phyloP scores from a whole-genome alignment of 2,888 invertebrate species.

The Lagria hirta region DNA sequence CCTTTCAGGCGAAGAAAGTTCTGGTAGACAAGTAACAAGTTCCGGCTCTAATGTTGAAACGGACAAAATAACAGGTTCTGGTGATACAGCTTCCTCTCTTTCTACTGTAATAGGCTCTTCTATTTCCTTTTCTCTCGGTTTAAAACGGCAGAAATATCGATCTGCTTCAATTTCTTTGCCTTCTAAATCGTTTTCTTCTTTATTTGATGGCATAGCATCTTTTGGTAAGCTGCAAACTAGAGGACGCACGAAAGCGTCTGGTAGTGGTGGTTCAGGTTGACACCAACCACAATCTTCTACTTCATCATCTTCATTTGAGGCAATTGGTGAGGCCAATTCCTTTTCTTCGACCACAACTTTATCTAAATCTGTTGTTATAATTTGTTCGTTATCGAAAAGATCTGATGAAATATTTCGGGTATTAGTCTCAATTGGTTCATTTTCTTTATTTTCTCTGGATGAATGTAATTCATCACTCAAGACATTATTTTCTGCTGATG shows the following conservation, averaged over 20 bases:
- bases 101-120: neutral
- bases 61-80: neutral
- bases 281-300: conserved; percentile 5
- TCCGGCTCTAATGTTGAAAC: neutral
- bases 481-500: conserved; percentile 23
- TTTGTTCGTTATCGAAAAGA: conserved; percentile 34
- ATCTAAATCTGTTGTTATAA: conserved; percentile 45
- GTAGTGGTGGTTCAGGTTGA: conserved; percentile 8
- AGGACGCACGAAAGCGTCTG: conserved; percentile 3
- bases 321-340: conserved; percentile 25
- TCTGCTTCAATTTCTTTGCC: too few species aligned
- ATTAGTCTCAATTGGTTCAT: conserved; percentile 3
- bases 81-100: conserved; percentile 1
- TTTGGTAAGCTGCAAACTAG: conserved; percentile 12
- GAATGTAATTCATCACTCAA: too few species aligned
- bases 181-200: too few species aligned
- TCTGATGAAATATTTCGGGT: too few species aligned
- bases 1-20: too few species aligned
- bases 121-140: conserved; percentile 2
- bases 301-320: conserved; percentile 10
- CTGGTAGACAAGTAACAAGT: neutral
- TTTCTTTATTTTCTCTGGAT: conserved; percentile 9
- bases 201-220: conserved; percentile 11
- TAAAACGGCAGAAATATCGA: too few species aligned
- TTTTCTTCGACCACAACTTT: conserved; percentile 40